A percentile compares a stretch with the other conserved stretches of the same genome.
Conservation (phyloP, 2,888 invertebrate genomes). For the Coelopa pilipes region DNA sequence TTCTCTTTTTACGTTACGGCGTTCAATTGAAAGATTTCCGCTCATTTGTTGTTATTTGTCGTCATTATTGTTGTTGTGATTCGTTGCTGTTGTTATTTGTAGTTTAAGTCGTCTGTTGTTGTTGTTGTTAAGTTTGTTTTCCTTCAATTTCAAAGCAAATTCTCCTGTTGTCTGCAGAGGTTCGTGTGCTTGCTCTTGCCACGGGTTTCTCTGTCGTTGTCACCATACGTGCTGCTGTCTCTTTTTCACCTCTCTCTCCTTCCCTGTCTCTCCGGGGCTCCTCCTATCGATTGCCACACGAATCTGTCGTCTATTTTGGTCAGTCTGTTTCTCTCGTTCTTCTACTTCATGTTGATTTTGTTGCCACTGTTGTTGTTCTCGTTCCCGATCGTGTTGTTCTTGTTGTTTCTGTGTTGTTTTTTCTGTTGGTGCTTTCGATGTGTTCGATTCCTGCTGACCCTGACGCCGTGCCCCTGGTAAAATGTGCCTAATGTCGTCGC, state of each 20-base stretch:
- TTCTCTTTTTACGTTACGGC: not conserved
- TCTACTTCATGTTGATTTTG: slow-evolving; percentile 19
- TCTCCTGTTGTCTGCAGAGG: slow-evolving; percentile 30
- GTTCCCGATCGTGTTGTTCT: not conserved
- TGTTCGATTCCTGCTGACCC: too few species aligned
- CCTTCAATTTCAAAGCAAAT: slow-evolving; percentile 36
- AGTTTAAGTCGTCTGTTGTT: slow-evolving; percentile 44
- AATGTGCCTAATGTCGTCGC: too few species aligned
- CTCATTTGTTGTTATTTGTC: slow-evolving; percentile 10
- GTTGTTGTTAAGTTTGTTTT: slow-evolving; percentile 49
- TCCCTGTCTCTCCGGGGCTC: not conserved
- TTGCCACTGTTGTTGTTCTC: slow-evolving; percentile 44
- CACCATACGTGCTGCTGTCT: not conserved
- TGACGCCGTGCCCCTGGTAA: slow-evolving; percentile 42
- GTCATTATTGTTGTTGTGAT: slow-evolving; percentile 25
- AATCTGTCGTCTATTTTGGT: slow-evolving; percentile 20
- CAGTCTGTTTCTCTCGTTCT: slow-evolving; percentile 24
- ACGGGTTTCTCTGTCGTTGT: slow-evolving; percentile 12
- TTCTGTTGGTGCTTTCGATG: too few species aligned
- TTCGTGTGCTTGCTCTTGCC: slow-evolving; percentile 5
- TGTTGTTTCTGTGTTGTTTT: slow-evolving; percentile 49
- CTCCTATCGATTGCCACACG: slow-evolving; percentile 48
- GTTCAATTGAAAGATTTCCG: slow-evolving; percentile 19
- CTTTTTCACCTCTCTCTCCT: too few species aligned
- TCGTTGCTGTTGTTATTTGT: slow-evolving; percentile 6